Conservation (phyloP, 1,140 invertebrate species). For the Orchesella cincta region DNA sequence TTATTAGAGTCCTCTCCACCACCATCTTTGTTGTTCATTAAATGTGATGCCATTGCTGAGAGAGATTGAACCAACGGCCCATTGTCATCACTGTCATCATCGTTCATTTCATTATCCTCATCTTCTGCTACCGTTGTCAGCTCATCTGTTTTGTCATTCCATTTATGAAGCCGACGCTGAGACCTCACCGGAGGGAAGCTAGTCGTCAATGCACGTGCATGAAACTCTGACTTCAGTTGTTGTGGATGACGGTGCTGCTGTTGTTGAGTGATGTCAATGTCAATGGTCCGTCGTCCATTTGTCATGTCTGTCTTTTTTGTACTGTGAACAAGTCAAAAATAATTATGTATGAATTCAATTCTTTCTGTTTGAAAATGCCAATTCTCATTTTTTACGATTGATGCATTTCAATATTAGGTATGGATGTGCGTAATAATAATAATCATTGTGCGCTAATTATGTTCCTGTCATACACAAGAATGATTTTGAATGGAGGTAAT, state of each 20-base stretch:
- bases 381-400: too few species aligned
- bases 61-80: slow-evolving; percentile 43
- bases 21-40: slow-evolving; percentile 35
- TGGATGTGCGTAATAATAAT: background rate
- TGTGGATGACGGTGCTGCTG: slow-evolving; percentile 34
- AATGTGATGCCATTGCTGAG: slow-evolving; percentile 43
- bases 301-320: slow-evolving; percentile 44
- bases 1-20: slow-evolving; percentile 44
- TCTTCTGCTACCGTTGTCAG: slow-evolving; percentile 5
- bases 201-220: slow-evolving; percentile 23
- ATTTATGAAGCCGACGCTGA: slow-evolving; percentile 30
- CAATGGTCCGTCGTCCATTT: slow-evolving; percentile 37
- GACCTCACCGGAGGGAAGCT: background rate
- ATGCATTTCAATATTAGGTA: too few species aligned
- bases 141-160: slow-evolving; percentile 37
- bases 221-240: slow-evolving; percentile 3
- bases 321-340: slow-evolving; percentile 34
- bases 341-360: slow-evolving; percentile 15
- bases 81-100: slow-evolving; percentile 31
- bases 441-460: slow-evolving; percentile 14
- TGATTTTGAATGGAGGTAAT: slow-evolving; percentile 21
- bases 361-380: background rate
- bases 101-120: slow-evolving; percentile 4
- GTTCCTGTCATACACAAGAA: slow-evolving; percentile 22
- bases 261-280: slow-evolving; percentile 32